These are phyloP conservation scores for Callyntrura guangdongensis DNA, from an alignment of 2,888 invertebrate species.

Conservation along the genomic window DNA sequence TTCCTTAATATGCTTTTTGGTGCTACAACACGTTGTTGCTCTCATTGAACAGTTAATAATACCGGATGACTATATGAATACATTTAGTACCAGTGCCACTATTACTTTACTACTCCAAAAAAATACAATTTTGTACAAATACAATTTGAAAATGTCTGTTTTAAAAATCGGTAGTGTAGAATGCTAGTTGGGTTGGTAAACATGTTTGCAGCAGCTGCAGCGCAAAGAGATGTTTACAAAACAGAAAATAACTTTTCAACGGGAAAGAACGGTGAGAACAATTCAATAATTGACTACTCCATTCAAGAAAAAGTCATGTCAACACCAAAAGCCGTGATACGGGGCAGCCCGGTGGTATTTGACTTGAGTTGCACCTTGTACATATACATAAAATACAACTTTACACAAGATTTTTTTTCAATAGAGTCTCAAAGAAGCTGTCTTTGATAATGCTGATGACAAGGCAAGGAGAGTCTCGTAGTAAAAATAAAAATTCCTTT, in stretches of 20 bases:
- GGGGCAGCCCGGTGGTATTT: background rate
- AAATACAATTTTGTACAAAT: background rate
- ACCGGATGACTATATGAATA: background rate
- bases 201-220: background rate
- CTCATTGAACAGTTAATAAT: background rate
- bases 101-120: background rate
- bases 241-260: background rate
- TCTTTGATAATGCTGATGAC: too few species aligned
- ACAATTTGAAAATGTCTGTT: background rate
- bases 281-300: slow-evolving; percentile 14
- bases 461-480: background rate
- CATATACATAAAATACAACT: background rate
- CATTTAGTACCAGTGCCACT: background rate
- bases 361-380: slow-evolving; percentile 15
- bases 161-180: background rate
- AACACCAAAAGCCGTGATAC: slow-evolving; percentile 23
- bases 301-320: slow-evolving; percentile 67
- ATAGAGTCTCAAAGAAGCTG: slow-evolving; percentile 20
- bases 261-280: slow-evolving; percentile 12
- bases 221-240: background rate
- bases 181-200: background rate
- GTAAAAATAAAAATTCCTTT: slow-evolving; percentile 52
- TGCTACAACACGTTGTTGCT: background rate
- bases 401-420: slow-evolving; percentile 20
- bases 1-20: background rate